A percentile compares a stretch with the other conserved stretches of the same genome.
These are phyloP conservation scores for Parnassius glacialis DNA, from an alignment of 2,888 invertebrate genomes.

Conservation along the genomic window DNA sequence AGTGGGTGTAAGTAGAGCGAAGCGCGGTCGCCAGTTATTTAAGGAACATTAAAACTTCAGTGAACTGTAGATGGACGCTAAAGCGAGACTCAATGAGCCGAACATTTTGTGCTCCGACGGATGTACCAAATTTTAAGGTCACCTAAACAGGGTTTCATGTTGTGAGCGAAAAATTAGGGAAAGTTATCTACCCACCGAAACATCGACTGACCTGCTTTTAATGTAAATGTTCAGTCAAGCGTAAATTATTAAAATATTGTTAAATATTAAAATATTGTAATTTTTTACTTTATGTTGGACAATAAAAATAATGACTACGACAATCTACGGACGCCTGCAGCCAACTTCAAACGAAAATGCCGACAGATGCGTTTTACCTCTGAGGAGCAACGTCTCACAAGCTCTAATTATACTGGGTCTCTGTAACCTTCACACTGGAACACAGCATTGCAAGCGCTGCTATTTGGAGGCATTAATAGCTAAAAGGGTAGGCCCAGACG, in stretches of 20 bases:
- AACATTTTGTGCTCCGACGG: constrained; percentile 15
- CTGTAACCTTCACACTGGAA: no score
- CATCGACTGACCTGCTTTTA: background rate
- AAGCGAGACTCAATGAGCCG: constrained; percentile 3
- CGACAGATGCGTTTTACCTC: no score
- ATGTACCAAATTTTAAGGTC: constrained; percentile 20
- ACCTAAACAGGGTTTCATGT: constrained; percentile 8
- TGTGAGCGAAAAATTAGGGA: constrained; percentile 10
- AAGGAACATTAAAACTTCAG: constrained; percentile 11
- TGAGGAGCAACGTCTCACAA: no score
- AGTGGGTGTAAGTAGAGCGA: background rate
- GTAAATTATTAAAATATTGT: background rate
- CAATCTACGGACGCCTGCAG: no score
- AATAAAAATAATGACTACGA: no score
- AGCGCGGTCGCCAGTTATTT: constrained; percentile 8
- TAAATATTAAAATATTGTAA: no score
- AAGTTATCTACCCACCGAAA: background rate
- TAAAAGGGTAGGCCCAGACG: no score
- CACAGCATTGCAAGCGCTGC: no score
- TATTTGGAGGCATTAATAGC: no score
- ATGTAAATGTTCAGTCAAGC: background rate
- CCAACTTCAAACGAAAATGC: no score
- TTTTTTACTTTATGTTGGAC: no score
- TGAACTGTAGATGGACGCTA: constrained; percentile 18
- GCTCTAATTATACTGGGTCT: no score